Evolutionary conservation across 1,140 invertebrate species (phyloP), one percentile per base, ranked within the genome.

Genomic region (Scaptomyza pallida): DNA sequence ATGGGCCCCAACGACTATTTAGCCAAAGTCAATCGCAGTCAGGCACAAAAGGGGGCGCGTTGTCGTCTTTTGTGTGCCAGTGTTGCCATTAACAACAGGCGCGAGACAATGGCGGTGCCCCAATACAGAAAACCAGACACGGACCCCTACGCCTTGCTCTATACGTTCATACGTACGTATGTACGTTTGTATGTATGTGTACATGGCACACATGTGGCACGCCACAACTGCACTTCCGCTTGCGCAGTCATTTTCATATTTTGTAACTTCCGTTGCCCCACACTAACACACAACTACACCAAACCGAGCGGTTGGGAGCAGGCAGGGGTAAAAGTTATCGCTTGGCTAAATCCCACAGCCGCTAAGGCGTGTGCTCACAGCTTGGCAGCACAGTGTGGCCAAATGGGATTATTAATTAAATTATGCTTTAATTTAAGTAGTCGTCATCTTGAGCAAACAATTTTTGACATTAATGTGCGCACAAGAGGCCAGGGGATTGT

Each of bases 371-470:
- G 44, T 61, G 71, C 50, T 40, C 63, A n/a, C n/a, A 37, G 33
- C 63, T 83, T 75, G 78, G 8, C 26, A 30, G 72, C 79, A 47
- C 45, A 78, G 74, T 57, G 72, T 62, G 68, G 64, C 83, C 79
- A 89, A 89, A 88, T 83, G 85, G 85, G 83, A 88, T 88, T 88
- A 89, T 88, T 88, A 88, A 88, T 88, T 88, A 89, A 88, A 88
- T 88, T 88, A 88, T 74, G 78, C 83, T 79, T 86, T 88, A 89
- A 88, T 88, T 88, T 89, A 88, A 88, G 83, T 88, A 88, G 83
- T 89, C 79, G 64, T 75, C 78, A 62, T 73, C 59, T 75, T 73
- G 54, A 54, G 51, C 51, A 77, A 6, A 81, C 82, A 88, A 75
- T 86, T 73, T 86, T 30, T 30, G 77, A 85, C 73, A 81, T 76